These are phyloP conservation scores for Brienomyrus brachyistius DNA, from an alignment of 2,113 vertebrate genomes.

Conservation along the genomic window DNA sequence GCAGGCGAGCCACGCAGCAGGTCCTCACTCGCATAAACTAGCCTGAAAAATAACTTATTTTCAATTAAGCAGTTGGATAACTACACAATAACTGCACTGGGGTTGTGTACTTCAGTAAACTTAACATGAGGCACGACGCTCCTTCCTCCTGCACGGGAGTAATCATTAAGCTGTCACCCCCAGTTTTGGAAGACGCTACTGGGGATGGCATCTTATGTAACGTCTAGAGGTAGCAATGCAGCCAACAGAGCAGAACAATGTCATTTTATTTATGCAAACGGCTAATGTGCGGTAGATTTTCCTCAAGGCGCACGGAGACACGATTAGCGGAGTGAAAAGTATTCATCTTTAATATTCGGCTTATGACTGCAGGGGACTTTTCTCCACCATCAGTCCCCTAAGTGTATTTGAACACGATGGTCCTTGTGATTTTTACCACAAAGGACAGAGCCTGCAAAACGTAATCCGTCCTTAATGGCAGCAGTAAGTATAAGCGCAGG, in stretches of 20 bases:
- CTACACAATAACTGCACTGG: conserved; percentile 28
- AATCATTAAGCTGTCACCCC: conserved; percentile 25
- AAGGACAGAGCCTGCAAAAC: neutral
- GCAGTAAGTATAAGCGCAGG: neutral
- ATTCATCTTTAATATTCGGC: conserved; percentile 16
- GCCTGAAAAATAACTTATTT: conserved; percentile 32
- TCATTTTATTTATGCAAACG: conserved; percentile 19
- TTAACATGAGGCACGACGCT: conserved; percentile 22
- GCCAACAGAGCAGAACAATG: conserved; percentile 17
- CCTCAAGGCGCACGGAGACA: conserved; percentile 2
- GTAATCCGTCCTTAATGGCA: neutral
- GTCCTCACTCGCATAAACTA: conserved; percentile 37
- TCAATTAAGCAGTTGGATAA: conserved; percentile 26
- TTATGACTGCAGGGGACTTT: neutral
- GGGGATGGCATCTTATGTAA: conserved; percentile 5
- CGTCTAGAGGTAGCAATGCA: conserved; percentile 23
- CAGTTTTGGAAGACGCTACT: conserved; percentile 12
- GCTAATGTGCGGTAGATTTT: conserved; percentile 10
- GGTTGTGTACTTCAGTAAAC: conserved; percentile 32
- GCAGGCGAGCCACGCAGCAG: neutral
- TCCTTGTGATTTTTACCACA: neutral
- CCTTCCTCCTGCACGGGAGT: neutral
- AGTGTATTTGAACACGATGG: neutral
- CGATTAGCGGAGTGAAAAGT: neutral
- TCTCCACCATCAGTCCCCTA: neutral